A percentile compares a stretch with the other conserved stretches of the same genome.
Conservation (phyloP, 2,113 vertebrate species). For the Boleophthalmus pectinirostris region DNA sequence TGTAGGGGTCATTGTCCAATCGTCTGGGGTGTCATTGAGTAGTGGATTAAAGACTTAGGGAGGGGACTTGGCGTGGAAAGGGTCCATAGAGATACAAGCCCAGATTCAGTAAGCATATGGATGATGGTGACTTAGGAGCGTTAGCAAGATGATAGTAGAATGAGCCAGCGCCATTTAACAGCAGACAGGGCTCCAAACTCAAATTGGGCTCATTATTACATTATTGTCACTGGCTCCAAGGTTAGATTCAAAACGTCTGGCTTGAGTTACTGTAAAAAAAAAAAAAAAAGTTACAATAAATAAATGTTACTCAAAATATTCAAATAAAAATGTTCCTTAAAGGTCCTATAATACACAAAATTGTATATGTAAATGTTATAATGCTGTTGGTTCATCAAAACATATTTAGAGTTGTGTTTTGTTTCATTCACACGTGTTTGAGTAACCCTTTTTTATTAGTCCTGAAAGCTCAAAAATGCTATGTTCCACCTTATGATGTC, state of each 20-base stretch:
- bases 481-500: too few species aligned
- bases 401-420: too few species aligned
- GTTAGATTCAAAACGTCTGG: neutral
- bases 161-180: constrained; percentile 13
- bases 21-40: constrained; percentile 49
- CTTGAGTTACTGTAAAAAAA: neutral
- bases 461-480: too few species aligned
- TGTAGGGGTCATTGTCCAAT: constrained; percentile 47
- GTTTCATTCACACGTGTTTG: too few species aligned
- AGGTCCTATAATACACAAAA: too few species aligned
- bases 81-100: constrained; percentile 22
- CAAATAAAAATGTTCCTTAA: too few species aligned
- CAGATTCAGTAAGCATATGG: constrained; percentile 21
- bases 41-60: constrained; percentile 38
- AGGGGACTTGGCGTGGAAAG: constrained; percentile 36
- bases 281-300: neutral
- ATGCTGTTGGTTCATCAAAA: too few species aligned
- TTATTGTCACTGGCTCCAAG: neutral
- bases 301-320: too few species aligned
- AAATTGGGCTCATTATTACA: neutral
- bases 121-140: constrained; percentile 22
- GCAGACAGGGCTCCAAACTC: neutral
- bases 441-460: too few species aligned
- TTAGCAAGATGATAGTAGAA: neutral
- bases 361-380: too few species aligned